These are phyloP conservation scores for Chrysodeixis includens DNA, from an alignment of 2,888 invertebrate species.

Conservation along the genomic window DNA sequence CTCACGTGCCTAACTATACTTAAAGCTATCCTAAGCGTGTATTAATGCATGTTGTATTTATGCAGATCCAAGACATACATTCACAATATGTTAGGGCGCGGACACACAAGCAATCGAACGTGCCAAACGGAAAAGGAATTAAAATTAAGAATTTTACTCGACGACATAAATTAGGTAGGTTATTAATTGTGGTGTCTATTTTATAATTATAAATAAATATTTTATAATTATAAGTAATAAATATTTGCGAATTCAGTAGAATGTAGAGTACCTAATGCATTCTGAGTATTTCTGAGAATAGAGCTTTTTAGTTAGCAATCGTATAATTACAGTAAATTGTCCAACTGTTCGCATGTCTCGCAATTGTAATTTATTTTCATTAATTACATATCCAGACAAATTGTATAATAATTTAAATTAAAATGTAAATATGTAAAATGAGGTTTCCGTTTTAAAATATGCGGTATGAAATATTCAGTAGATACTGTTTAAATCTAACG, in stretches of 20 bases:
- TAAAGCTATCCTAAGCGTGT: slow-evolving; percentile 27
- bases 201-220: too few species aligned
- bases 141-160: too few species aligned
- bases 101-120: neutral
- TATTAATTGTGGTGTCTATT: too few species aligned
- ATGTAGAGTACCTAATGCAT: neutral
- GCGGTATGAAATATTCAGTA: slow-evolving; percentile 28
- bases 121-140: too few species aligned
- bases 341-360: slow-evolving; percentile 18
- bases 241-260: neutral
- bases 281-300: neutral
- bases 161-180: too few species aligned
- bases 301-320: slow-evolving; percentile 27
- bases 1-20: slow-evolving; percentile 39
- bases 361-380: slow-evolving; percentile 37
- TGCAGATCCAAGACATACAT: slow-evolving; percentile 27
- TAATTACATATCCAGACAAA: slow-evolving; percentile 47
- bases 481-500: slow-evolving; percentile 19
- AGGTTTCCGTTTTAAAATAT: slow-evolving; percentile 17
- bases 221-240: neutral
- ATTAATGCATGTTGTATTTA: slow-evolving; percentile 35
- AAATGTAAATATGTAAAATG: slow-evolving; percentile 36
- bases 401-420: slow-evolving; percentile 36
- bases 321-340: slow-evolving; percentile 21
- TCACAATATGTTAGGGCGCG: slow-evolving; percentile 13